Base-by-base conservation (phyloP, 2,888 invertebrate genomes). In the Cepaea hortensis region DNA sequence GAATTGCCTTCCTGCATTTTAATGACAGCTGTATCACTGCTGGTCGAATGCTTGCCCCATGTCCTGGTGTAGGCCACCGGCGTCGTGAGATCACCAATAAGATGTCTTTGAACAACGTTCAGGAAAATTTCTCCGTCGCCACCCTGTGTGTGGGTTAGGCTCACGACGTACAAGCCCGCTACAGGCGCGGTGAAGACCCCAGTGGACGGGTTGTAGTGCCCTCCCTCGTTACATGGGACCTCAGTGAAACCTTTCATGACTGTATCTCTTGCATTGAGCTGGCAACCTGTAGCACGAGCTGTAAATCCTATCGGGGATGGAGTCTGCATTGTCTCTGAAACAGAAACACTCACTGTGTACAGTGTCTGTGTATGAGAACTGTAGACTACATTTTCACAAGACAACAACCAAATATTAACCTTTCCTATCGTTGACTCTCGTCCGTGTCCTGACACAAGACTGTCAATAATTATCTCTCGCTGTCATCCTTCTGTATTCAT, bases 221-320 rank as follows among this genome's bases (percentile, higher is more conserved):
- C 62, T 15, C 79, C 79, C 35, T 79, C 79, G 23, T 79, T 79
- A 46, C 23, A 79, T 61, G 61, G 23, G 11, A 79, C 23, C 23
- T 79, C 77, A 13, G 11, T 79, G 23, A 79, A 79, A 20, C 20
- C 77, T 61, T 79, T 79, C 77, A 79, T 55, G 18, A 79, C 77
- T 0, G 23, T 23, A 13, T 4, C n/a, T 23, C 20, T 79, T n/a
- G 61, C n/a, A 23, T 1, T 61, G 55, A 79, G 3, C 77, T 55
- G n/a, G 77, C 61, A 61, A 61, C 35, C 35, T 35, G 35, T 35
- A 35, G 35, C 0, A 11, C 77, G 77, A 3, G 77, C 61, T 23
- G 77, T 79, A 61, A 79, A 79, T 9, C 77, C 77, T 20, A 79
- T 15, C 9, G 77, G n/a, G 6, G 23, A 61, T 61, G 11, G 46